Conservation (phyloP, 1,140 invertebrate genomes). For the Potamilus streckersoni region DNA sequence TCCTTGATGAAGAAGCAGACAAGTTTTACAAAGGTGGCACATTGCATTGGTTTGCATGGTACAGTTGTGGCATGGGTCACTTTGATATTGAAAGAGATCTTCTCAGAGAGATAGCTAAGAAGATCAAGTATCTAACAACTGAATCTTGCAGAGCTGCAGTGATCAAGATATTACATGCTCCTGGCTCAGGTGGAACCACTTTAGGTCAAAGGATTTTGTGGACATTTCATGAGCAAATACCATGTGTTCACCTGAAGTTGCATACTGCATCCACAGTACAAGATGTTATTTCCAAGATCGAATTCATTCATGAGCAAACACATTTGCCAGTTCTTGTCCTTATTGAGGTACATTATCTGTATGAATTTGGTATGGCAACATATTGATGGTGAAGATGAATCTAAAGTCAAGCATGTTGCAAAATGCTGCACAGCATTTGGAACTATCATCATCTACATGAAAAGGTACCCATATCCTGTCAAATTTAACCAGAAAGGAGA, state of each 20-base stretch:
- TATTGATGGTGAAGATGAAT: slow-evolving; percentile 46
- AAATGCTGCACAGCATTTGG: slow-evolving; percentile 14
- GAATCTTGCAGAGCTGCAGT: slow-evolving; percentile 26
- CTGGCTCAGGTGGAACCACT: slow-evolving; percentile 38
- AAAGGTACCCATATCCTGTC: slow-evolving; percentile 30
- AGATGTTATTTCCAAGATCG: slow-evolving; percentile 16
- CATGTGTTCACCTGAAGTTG: slow-evolving; percentile 29
- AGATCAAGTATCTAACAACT: slow-evolving; percentile 24
- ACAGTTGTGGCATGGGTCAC: slow-evolving; percentile 25
- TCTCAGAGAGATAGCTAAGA: slow-evolving; percentile 11
- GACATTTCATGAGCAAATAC: slow-evolving; percentile 27
- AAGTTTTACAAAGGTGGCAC: slow-evolving; percentile 44
- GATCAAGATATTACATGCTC: slow-evolving; percentile 29
- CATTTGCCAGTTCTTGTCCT: slow-evolving; percentile 31
- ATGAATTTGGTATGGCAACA: slow-evolving; percentile 36
- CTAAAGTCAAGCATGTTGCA: slow-evolving; percentile 24
- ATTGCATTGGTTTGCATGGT: slow-evolving; percentile 42
- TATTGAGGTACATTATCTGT: slow-evolving; percentile 27
- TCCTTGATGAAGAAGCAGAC: slow-evolving; percentile 33
- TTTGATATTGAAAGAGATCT: slow-evolving; percentile 38
- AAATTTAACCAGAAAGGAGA: not conserved
- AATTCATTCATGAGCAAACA: slow-evolving; percentile 30
- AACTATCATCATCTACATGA: slow-evolving; percentile 31
- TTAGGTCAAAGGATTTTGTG: slow-evolving; percentile 32
- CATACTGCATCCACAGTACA: slow-evolving; percentile 1